phyloP scores from a whole-genome alignment of 1,140 invertebrate species.

The Fragariocoptes setiger region DNA sequence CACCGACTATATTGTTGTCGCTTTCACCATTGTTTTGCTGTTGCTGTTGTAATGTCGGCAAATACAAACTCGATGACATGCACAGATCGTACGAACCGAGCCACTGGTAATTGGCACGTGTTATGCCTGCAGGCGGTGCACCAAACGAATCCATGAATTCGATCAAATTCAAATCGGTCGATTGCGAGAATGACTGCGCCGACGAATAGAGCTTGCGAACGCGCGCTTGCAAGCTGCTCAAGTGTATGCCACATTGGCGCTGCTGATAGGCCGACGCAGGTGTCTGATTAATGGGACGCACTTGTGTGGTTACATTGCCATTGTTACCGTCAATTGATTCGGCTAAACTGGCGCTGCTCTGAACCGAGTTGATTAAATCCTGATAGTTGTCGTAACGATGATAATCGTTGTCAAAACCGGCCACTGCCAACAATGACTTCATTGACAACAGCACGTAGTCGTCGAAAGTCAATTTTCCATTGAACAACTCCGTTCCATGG shows the following conservation, averaged over 20 bases:
- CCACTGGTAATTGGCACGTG: too few relatives aligned
- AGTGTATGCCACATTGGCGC: background rate
- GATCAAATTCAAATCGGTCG: background rate
- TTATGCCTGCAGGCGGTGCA: too few relatives aligned
- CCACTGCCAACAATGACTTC: background rate
- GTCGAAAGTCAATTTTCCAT: background rate
- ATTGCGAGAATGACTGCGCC: background rate
- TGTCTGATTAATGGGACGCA: too few relatives aligned
- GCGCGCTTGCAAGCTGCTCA: background rate
- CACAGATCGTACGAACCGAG: too few relatives aligned
- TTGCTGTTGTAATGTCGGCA: too few relatives aligned
- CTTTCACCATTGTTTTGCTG: too few relatives aligned
- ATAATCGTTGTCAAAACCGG: background rate
- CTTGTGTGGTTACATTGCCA: too few relatives aligned
- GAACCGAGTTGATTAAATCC: background rate
- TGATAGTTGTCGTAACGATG: background rate
- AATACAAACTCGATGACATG: too few relatives aligned
- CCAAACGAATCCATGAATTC: background rate
- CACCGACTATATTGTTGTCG: too few relatives aligned
- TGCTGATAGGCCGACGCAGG: too few relatives aligned
- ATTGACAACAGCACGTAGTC: conserved; percentile 13
- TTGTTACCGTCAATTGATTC: too few relatives aligned
- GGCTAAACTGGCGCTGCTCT: background rate
- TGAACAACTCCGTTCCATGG: background rate
- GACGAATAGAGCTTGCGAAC: background rate